Base-by-base conservation (phyloP, 2,113 vertebrate genomes). In the Patagioenas fasciata region DNA sequence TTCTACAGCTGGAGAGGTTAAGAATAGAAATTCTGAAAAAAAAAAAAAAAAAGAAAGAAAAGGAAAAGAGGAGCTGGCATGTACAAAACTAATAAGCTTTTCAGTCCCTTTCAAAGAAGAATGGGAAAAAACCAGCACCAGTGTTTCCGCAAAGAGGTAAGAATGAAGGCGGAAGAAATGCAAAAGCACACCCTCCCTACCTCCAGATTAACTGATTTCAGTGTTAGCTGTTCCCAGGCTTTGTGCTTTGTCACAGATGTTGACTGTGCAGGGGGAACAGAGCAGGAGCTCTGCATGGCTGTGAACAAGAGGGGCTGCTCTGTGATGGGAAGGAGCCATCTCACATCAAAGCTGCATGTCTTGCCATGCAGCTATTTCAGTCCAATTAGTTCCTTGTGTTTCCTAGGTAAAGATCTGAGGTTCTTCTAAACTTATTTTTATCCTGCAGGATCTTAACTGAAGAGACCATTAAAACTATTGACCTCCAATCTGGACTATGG, bases 21-120 rank as follows among this genome's bases (percentile, higher is more conserved):
- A 89, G 54, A 95, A 96, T 82, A 93, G 81, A 87, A 95, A 92
- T 75, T 5, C 19, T 67, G 75, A 19, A 28, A 47, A 16, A 69
- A 60, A 56, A 19, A 47, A 47, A 19, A 19, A 44, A 44, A 44
- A 26, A 31, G 29, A 15, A 47, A 47, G 3, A 31, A 50, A 16
- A 65, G 47, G 48, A 28, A 56, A 40, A 13, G 32, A 58, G 12
- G 42, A 85, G 25, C 12, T 64, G 51, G 5, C 16, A 40, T 28
- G 15, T 62, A 70, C 25, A 74, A 88, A 89, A 34, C 25, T 19
- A 44, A 12, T 75, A 72, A 64, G 15, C 10, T 83, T 85, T 69
- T 28, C 47, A 56, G 19, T 64, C 51, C 7, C 26, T 80, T 87
- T 73, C 36, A 77, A 47, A 58, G 67, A 67, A 89, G 19, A 69